Percentiles rank a stretch among this genome's conserved stretches.
Evolutionary conservation across 2,888 invertebrate genomes (phyloP).

Genomic region (Epinotia ramella): DNA sequence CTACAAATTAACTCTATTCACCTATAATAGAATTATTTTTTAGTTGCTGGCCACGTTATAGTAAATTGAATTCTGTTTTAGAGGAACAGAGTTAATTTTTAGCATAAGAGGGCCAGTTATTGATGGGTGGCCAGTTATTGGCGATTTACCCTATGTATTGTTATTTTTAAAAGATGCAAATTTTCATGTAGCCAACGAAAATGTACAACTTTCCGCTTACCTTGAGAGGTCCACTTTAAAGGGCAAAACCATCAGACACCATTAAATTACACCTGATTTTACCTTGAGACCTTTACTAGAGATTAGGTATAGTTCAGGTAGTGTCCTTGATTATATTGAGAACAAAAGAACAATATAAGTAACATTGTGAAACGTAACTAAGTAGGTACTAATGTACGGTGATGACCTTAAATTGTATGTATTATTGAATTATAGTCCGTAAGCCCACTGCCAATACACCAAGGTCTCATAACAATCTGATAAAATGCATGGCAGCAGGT

Average conservation of each 20-base stretch:
- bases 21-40: too few relatives aligned
- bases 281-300: background rate
- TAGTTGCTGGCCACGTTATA: too few relatives aligned
- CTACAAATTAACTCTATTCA: too few relatives aligned
- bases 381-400: background rate
- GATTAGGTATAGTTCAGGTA: background rate
- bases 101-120: too few relatives aligned
- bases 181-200: conserved; percentile 67
- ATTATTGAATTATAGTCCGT: background rate
- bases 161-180: conserved; percentile 61
- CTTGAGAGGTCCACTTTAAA: background rate
- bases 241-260: background rate
- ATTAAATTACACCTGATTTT: conserved; percentile 1
- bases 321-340: conserved; percentile 15
- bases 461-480: too few relatives aligned
- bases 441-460: too few relatives aligned
- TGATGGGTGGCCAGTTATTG: too few relatives aligned
- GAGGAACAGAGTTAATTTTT: too few relatives aligned
- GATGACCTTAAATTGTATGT: conserved; percentile 22
- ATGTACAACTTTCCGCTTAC: conserved; percentile 60
- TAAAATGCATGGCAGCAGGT: too few relatives aligned
- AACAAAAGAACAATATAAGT: conserved; percentile 29
- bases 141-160: background rate
- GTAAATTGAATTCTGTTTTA: too few relatives aligned
- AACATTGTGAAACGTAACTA: background rate